Percentiles rank a stretch among this genome's conserved stretches.
These are phyloP conservation scores for Capreolus pygargus DNA, from an alignment of 2,113 vertebrate species.

Conservation along the genomic window DNA sequence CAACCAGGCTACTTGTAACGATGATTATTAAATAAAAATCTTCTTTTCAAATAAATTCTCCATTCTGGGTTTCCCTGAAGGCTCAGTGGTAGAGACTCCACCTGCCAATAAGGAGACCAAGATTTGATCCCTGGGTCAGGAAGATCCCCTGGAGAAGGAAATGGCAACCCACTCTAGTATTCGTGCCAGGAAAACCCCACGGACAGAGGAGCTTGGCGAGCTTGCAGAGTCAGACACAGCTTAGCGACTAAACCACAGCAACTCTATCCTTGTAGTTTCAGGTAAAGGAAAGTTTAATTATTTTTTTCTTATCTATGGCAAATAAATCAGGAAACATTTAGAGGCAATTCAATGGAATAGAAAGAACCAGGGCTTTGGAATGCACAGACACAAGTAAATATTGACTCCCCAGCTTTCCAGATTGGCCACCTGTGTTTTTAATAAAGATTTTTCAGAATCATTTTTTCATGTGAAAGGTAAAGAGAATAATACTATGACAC, in stretches of 20 bases:
- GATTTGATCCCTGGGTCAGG: neutral
- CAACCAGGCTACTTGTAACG: neutral
- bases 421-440: neutral
- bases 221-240: neutral
- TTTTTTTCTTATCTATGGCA: neutral
- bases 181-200: neutral
- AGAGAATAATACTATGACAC: neutral
- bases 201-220: neutral
- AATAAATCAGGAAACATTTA: neutral
- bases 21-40: neutral
- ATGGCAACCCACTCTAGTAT: neutral
- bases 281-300: neutral
- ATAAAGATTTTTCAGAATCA: neutral
- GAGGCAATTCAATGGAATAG: neutral
- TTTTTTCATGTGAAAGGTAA: neutral
- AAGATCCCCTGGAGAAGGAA: neutral
- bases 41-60: neutral
- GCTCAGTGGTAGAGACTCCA: neutral
- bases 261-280: neutral
- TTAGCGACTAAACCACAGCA: rapidly evolving
- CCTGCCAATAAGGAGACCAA: neutral
- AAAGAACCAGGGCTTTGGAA: neutral
- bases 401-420: neutral
- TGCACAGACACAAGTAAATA: neutral
- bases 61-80: neutral